Evolutionary conservation across 2,888 invertebrate species (phyloP).

Genomic region (Plemyria rubiginata): DNA sequence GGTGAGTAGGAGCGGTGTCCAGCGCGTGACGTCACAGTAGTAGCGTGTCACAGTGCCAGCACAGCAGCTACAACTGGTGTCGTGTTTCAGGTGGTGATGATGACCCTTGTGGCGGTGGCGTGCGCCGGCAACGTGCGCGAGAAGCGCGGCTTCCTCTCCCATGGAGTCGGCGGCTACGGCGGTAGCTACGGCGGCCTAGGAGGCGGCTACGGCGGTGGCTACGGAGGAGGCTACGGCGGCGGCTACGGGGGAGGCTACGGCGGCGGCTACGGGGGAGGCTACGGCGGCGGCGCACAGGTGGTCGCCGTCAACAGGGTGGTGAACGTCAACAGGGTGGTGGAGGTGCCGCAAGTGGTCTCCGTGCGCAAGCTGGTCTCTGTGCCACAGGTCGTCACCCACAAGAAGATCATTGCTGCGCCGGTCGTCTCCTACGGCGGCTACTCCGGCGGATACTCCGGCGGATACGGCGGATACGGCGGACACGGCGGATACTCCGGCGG

Average conservation of each 20-base stretch:
- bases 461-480: not conserved
- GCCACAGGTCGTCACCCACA: slow-evolving; percentile 44
- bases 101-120: slow-evolving; percentile 40
- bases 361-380: slow-evolving; percentile 47
- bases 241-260: slow-evolving; percentile 21
- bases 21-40: not conserved
- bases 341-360: slow-evolving; percentile 49
- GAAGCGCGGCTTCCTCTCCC: slow-evolving; percentile 41
- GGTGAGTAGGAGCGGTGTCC: slow-evolving; percentile 48
- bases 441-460: slow-evolving; percentile 30
- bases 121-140: slow-evolving; percentile 42
- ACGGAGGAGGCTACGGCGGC: slow-evolving; percentile 17
- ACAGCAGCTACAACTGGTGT: slow-evolving; percentile 1
- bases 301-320: slow-evolving; percentile 55
- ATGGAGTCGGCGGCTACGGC: slow-evolving; percentile 27
- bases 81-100: slow-evolving; percentile 41
- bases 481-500: not conserved
- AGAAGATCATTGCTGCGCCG: slow-evolving; percentile 40
- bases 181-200: slow-evolving; percentile 36
- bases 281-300: slow-evolving; percentile 47
- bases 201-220: slow-evolving; percentile 38
- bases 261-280: slow-evolving; percentile 30
- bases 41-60: not conserved
- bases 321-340: slow-evolving; percentile 53
- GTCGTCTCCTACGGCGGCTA: slow-evolving; percentile 29